Percentiles rank a stretch among this genome's conserved stretches.
Conservation (phyloP, 2,113 vertebrate species). For the Herpailurus yagouaroundi region DNA sequence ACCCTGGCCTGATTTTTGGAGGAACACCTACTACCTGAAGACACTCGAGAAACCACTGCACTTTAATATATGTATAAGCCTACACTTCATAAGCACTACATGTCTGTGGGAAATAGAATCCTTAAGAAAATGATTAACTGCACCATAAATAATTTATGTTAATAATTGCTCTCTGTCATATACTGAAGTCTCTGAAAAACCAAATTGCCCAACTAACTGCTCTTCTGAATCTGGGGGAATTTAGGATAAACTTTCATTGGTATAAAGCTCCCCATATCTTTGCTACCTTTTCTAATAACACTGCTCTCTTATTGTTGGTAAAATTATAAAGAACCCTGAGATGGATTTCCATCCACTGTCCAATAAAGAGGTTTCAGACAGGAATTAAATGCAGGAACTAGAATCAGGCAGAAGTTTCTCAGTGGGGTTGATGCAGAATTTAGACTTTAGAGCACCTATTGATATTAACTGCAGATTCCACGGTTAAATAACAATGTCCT, state of each 20-base stretch:
- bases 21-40: background rate
- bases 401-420: slow-evolving; percentile 21
- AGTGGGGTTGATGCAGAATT: background rate
- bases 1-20: background rate
- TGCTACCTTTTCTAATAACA: slow-evolving; percentile 11
- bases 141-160: slow-evolving; percentile 54
- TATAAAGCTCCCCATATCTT: background rate
- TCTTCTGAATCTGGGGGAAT: slow-evolving; percentile 15
- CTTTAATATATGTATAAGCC: background rate
- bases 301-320: background rate
- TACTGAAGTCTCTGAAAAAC: slow-evolving; percentile 12
- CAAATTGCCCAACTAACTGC: slow-evolving; percentile 55
- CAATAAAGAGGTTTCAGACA: slow-evolving; percentile 37
- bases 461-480: background rate
- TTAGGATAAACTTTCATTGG: slow-evolving; percentile 27
- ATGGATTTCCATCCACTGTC: slow-evolving; percentile 14
- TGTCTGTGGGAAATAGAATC: background rate
- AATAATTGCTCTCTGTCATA: slow-evolving; percentile 46
- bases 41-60: background rate
- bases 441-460: background rate
- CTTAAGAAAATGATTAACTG: slow-evolving; percentile 52
- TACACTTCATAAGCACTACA: background rate
- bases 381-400: slow-evolving; percentile 2
- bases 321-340: slow-evolving; percentile 36
- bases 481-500: slow-evolving; percentile 32